Evolutionary conservation across 2,797 vertebrate genomes (phyloP).

Genomic region (Epinephelus awoara): DNA sequence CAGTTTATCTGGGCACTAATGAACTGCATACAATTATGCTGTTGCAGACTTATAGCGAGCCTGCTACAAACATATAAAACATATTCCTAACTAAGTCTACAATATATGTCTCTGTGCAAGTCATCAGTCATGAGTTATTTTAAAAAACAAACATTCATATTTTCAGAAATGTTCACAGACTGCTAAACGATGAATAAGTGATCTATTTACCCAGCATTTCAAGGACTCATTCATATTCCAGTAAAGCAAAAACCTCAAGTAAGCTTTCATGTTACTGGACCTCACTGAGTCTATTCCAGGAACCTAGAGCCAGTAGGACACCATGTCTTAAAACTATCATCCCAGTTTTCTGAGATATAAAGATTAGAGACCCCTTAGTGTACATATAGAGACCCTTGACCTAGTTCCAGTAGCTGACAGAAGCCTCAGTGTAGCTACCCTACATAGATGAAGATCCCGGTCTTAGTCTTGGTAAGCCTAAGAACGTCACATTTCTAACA

Average conservation of each 20-base stretch:
- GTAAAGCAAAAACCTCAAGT: not conserved
- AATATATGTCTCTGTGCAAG: not conserved
- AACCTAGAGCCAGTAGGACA: not conserved
- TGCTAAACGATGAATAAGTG: no score
- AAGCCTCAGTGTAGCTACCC: slow-evolving; percentile 28
- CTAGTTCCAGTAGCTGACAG: slow-evolving; percentile 43
- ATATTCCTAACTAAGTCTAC: not conserved
- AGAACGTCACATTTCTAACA: slow-evolving; percentile 21
- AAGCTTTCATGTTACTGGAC: not conserved
- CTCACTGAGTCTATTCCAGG: not conserved
- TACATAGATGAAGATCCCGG: slow-evolving; percentile 13
- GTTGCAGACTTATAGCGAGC: not conserved
- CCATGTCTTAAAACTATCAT: slow-evolving; percentile 1
- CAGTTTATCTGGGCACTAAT: not conserved
- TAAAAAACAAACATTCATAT: not conserved
- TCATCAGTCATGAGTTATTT: not conserved
- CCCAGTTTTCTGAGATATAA: slow-evolving; percentile 9
- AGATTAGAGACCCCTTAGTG: slow-evolving; percentile 22
- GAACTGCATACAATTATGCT: not conserved
- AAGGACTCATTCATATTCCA: not conserved
- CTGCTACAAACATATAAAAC: not conserved
- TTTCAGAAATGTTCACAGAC: not conserved
- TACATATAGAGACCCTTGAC: slow-evolving; percentile 44
- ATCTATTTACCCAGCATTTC: not conserved
- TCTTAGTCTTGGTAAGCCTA: slow-evolving; percentile 21